Base-by-base conservation (phyloP, 1,140 invertebrate genomes). In the Dysdera silvatica region DNA sequence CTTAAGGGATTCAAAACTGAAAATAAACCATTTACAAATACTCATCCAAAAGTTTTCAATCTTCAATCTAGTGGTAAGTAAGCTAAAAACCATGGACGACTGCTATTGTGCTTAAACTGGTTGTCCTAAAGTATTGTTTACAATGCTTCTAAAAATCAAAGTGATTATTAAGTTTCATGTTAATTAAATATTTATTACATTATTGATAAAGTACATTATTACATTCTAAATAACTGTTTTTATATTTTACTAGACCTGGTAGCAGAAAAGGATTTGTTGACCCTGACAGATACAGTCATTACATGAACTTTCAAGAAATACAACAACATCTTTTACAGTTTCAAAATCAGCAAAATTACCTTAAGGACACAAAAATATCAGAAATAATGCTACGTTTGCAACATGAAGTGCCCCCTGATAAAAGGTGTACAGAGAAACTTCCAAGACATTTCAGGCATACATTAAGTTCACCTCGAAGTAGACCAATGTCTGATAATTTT, bases 231-330 rank as follows among this genome's bases (percentile, higher is more conserved):
- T 23, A 29, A 28, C 31, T 31, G 12, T 12, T 43, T 31, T 4
- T 58, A n/a, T 54, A 43, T 24, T 66, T 61, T 47, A 74, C 73
- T 37, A 71, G 80, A 61, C 81, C 82, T 6, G 80, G 81, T 16
- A 81, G 80, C 68, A 7, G 78, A 23, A 60, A 49, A 55, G 63
- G 63, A 7, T 54, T 81, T 55, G 76, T 78, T 16, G 81, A 83
- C 64, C 75, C 80, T 1, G 72, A 82, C 71, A 81, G 83, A 69
- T 81, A 85, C 71, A 86, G 85, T 59, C 87, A 89, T 72, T 89
- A 89, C 71, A 85, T 87, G 32, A 90, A 90, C 74, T 89, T 88
- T 71, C 85, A 89, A 74, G 87, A 90, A 76, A 83, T 89, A 72
- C 87, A 88, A 73, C 85, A 85, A 67, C 87, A 87, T 73, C 74